Evolutionary conservation across 2,888 invertebrate genomes (phyloP), one percentile per base, ranked within the genome.

Genomic region (Yponomeuta cagnagella): DNA sequence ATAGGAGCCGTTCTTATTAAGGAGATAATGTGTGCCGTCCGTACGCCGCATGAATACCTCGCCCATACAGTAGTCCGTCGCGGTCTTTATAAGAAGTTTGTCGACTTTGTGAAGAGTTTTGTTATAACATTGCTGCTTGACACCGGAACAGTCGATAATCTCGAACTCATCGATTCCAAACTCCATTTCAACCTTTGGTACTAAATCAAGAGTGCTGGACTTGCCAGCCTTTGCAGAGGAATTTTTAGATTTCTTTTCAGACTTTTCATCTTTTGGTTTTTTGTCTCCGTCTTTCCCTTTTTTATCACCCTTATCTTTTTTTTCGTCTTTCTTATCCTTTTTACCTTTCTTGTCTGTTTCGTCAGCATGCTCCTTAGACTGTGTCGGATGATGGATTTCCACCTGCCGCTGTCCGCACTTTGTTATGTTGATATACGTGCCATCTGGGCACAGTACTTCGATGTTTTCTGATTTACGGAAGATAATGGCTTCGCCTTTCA

Each of bases 41-140:
- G 87, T 87, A 31, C 91, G 83, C 52, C 84, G 87, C 6, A 89
- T 85, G 79, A 87, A 90, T 73, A 90, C 77, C 80, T 92, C 91
- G 12, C 86, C 87, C 68, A 86, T 73, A 73, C 82, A 85, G 78
- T 81, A 89, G 78, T 92, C 90, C 15, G 88, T 88, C n/a, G 89
- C 89, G 15, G 88, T 89, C 72, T 85, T 83, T 69, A 87, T 82
- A 2, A 90, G 76, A 37, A 90, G 73, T 72, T 84, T 87, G 77
- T 90, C 88, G 70, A 85, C 78, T 68, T 80, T 74, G 73, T 74
- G 74, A 33, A 80, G 74, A 63, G 73, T 74, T 72, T 85, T 79
- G 43, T 82, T 74, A 37, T 81, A 73, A 83, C 88, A 89, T 72
- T 79, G 83, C 77, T 88, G 82, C 74, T 82, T 81, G 5, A 83